These are phyloP conservation scores for Myopa tessellatipennis DNA, from an alignment of 2,888 invertebrate genomes.

Conservation along the genomic window DNA sequence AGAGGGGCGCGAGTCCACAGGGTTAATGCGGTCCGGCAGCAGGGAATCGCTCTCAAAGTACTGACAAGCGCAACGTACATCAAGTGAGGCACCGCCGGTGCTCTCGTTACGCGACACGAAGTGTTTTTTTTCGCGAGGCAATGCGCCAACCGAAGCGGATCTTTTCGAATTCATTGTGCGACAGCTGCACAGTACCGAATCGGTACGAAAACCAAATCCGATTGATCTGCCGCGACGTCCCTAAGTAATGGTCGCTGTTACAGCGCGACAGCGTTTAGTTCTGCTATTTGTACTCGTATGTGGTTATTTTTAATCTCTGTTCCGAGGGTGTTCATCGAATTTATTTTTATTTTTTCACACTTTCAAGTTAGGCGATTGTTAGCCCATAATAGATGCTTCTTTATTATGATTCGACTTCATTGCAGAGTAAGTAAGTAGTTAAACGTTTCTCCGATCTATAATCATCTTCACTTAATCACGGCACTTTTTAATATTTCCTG, in stretches of 20 bases:
- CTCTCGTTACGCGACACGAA: constrained; percentile 79
- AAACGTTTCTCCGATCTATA: too few relatives aligned
- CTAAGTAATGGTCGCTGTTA: constrained; percentile 48
- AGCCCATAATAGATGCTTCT: neutral
- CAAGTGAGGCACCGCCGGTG: constrained; percentile 78
- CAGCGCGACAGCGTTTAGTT: constrained; percentile 39
- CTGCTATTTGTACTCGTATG: constrained; percentile 33
- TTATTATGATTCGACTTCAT: constrained; percentile 2
- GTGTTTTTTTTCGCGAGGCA: constrained; percentile 73
- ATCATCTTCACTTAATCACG: too few relatives aligned
- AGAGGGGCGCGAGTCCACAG: constrained; percentile 74
- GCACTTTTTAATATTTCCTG: too few relatives aligned
- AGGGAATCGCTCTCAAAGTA: constrained; percentile 85
- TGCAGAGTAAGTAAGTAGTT: neutral
- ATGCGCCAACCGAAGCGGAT: constrained; percentile 78
- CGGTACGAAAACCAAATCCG: neutral
- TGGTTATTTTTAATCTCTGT: constrained; percentile 60
- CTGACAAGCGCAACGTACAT: constrained; percentile 88
- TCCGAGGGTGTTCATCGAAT: constrained; percentile 61
- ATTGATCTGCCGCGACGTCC: neutral
- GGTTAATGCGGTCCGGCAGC: constrained; percentile 80
- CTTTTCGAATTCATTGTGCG: constrained; percentile 68
- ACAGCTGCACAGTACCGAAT: neutral
- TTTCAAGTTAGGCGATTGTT: neutral
- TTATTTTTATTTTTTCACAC: constrained; percentile 52